Base-by-base conservation (phyloP, 2,888 invertebrate genomes). In the Synergus gifuensis region DNA sequence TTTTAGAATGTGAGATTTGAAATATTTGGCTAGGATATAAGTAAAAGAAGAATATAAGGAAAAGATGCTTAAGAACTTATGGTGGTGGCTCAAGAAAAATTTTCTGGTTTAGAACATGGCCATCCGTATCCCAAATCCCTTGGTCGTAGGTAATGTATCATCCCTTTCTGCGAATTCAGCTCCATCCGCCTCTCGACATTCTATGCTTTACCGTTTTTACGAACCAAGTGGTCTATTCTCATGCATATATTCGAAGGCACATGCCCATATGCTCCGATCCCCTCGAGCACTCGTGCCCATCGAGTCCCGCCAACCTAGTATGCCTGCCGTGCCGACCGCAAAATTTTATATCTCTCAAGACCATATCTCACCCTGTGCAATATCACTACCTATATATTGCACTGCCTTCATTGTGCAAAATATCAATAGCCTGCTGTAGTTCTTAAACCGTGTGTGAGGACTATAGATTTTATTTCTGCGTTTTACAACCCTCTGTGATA, bases 201-300 rank as follows among this genome's bases (percentile, higher is more conserved):
- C 83, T 79, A 82, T 81, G 83, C 86, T 85, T 73, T 54, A 54
- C 73, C 73, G 54, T 73, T 73, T 86, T 86, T 83, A 82, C 82
- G 82, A 78, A 85, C 79, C 85, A 83, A 86, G 86, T 85, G 87
- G 86, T 86, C 86, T 84, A 86, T 89, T 87, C 87, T 87, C 86
- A 87, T 86, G 85, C 86, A 85, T 89, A 84, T 89, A 87, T 86
- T 89, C 86, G 80, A 80, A 81, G 84, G 83, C 85, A 85, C 86
- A 86, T 85, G 83, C 85, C 82, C 84, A 83, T 80, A 81, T 80
- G 78, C 82, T 82, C 81, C n/a, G 73, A 73, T 73, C 83, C 80
- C 84, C 82, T 79, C 82, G 83, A 85, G 83, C 86, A 87, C 86
- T 88, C 86, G 82, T 81, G 83, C 85, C 83, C 84, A 81, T 85